phyloP scores from a whole-genome alignment of 2,888 invertebrate species.

The Bombylius major region DNA sequence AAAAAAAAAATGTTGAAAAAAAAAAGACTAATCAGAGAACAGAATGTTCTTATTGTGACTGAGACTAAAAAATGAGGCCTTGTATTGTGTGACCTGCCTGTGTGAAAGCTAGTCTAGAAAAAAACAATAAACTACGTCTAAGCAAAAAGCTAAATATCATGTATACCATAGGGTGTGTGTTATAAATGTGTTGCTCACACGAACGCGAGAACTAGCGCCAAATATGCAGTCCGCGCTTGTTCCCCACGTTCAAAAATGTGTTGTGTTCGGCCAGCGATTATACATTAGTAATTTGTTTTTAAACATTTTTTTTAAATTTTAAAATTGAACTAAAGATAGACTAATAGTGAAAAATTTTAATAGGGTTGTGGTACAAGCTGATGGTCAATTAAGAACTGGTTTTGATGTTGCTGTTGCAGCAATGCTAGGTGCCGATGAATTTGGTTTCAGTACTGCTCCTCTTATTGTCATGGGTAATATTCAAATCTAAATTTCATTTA shows the following conservation, averaged over 20 bases:
- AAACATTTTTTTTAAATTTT: slow-evolving; percentile 4
- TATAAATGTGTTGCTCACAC: neutral
- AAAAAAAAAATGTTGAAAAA: neutral
- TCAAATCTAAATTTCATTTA: neutral
- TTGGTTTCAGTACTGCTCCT: slow-evolving; percentile 97
- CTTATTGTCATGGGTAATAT: slow-evolving; percentile 74
- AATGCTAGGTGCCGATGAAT: slow-evolving; percentile 92
- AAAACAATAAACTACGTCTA: neutral
- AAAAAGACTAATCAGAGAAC: neutral
- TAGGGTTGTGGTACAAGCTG: slow-evolving; percentile 89
- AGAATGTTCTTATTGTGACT: neutral
- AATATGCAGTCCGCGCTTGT: neutral
- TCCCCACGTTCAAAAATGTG: neutral
- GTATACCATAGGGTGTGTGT: neutral
- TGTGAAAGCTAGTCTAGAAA: neutral
- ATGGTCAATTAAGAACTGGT: slow-evolving; percentile 89
- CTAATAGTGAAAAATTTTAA: slow-evolving; percentile 8
- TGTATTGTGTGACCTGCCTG: neutral
- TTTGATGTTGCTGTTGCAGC: slow-evolving; percentile 95
- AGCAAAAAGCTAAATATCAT: neutral
- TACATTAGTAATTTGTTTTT: slow-evolving; percentile 14
- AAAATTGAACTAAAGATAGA: neutral
- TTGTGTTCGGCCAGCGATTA: slow-evolving; percentile 13
- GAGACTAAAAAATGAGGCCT: neutral
- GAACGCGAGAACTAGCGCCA: neutral